Evolutionary conservation across 2,797 vertebrate species (phyloP).

Genomic region (Chaetophractus vellerosus): DNA sequence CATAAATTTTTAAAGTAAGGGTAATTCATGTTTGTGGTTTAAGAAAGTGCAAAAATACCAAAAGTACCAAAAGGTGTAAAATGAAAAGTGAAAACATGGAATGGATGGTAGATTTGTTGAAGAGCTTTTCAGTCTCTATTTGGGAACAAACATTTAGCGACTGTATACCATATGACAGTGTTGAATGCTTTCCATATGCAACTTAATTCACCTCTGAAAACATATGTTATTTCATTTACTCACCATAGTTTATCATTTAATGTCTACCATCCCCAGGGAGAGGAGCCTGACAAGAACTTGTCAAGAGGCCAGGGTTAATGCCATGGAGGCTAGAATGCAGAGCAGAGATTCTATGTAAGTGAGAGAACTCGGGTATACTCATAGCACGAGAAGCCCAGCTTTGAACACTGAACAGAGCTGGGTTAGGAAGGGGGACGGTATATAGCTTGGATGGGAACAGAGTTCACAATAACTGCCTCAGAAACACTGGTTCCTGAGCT

Average conservation of each 20-base stretch:
- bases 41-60: neutral
- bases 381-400: neutral
- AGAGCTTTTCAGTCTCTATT: conserved; percentile 37
- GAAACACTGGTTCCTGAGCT: neutral
- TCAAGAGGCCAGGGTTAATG: conserved; percentile 42
- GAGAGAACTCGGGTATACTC: neutral
- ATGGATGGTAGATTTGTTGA: conserved; percentile 27
- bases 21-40: neutral
- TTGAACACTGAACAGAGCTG: neutral
- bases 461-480: neutral
- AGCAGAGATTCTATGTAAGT: neutral
- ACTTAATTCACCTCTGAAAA: conserved; percentile 37
- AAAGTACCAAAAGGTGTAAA: conserved; percentile 23
- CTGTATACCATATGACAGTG: neutral
- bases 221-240: conserved; percentile 42
- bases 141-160: conserved; percentile 22
- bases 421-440: neutral
- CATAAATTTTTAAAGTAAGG: conserved; percentile 58
- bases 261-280: neutral
- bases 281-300: conserved; percentile 41
- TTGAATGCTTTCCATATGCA: conserved; percentile 36
- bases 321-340: conserved; percentile 1
- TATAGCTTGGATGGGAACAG: neutral
- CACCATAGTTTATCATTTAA: conserved; percentile 55
- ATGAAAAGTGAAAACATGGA: conserved; percentile 24